A percentile compares a stretch with the other conserved stretches of the same genome.
Evolutionary conservation across 2,113 vertebrate genomes (phyloP).

Genomic region (Rhynchomys soricoides): DNA sequence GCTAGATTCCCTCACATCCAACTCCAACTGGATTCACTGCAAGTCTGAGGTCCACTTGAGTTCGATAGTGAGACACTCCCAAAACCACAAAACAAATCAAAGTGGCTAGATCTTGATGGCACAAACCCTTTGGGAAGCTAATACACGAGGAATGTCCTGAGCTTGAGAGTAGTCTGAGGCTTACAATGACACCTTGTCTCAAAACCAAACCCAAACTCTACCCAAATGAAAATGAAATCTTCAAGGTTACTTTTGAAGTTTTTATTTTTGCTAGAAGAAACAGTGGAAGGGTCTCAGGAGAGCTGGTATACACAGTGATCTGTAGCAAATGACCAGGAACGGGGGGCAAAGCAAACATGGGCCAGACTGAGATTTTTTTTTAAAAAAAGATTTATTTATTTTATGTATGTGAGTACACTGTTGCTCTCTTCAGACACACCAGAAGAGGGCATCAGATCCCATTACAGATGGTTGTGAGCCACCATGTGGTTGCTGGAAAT

Average conservation of each 20-base stretch:
- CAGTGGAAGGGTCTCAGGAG: neutral
- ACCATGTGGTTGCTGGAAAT: too few species aligned
- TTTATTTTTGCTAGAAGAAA: neutral
- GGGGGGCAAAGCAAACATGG: neutral
- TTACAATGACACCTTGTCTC: neutral
- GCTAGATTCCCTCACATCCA: too few species aligned
- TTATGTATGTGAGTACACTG: too few species aligned
- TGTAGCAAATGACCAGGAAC: neutral
- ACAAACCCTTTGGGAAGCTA: neutral
- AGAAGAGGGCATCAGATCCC: too few species aligned
- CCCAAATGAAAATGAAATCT: neutral
- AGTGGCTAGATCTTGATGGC: neutral
- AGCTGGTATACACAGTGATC: neutral
- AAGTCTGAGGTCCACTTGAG: neutral
- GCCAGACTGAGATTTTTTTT: neutral
- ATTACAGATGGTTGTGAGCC: too few species aligned
- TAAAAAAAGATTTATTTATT: too few species aligned
- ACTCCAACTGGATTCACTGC: neutral
- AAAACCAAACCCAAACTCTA: neutral
- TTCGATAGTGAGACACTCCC: neutral
- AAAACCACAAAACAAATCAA: neutral
- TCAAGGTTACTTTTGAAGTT: constrained; percentile 11
- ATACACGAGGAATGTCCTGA: neutral
- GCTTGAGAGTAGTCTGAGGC: neutral
- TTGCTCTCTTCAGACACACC: too few species aligned